phyloP scores from a whole-genome alignment of 92 coral and sea anemone species.

The Parazoanthus swiftii region DNA sequence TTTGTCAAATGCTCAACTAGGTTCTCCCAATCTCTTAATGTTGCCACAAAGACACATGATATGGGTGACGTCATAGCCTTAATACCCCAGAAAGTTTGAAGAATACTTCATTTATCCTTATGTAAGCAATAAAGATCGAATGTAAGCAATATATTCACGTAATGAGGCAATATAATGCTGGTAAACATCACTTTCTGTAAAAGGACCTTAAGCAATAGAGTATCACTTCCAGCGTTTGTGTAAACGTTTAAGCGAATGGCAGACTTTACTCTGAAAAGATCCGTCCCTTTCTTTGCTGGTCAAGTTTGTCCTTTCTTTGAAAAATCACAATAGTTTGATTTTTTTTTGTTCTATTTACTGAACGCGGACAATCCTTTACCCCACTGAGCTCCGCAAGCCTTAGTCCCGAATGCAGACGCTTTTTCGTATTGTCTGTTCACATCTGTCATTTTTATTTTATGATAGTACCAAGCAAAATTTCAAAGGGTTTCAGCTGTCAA shows the following conservation, averaged over 20 bases:
- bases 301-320: background rate
- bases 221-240: background rate
- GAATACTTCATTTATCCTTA: constrained; percentile 42
- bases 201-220: background rate
- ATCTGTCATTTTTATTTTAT: constrained; percentile 30
- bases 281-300: background rate
- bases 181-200: constrained; percentile 1
- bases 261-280: background rate
- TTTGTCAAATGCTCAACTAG: constrained; percentile 30
- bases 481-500: constrained; percentile 13
- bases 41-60: constrained; percentile 40
- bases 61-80: constrained; percentile 40
- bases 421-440: constrained; percentile 7
- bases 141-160: constrained; percentile 44
- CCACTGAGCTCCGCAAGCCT: constrained; percentile 1
- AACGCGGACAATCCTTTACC: background rate
- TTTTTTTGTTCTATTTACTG: background rate
- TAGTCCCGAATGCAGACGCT: constrained; percentile 14
- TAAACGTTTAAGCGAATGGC: constrained; percentile 7
- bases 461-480: constrained; percentile 17
- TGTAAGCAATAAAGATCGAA: constrained; percentile 27
- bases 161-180: constrained; percentile 30
- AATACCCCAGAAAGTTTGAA: constrained; percentile 42
- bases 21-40: constrained; percentile 35
- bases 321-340: background rate